A percentile compares a stretch with the other conserved stretches of the same genome.
Evolutionary conservation across 35 echinoderm and acorn worm species (phyloP).

Genomic region (Chiridota heheva): DNA sequence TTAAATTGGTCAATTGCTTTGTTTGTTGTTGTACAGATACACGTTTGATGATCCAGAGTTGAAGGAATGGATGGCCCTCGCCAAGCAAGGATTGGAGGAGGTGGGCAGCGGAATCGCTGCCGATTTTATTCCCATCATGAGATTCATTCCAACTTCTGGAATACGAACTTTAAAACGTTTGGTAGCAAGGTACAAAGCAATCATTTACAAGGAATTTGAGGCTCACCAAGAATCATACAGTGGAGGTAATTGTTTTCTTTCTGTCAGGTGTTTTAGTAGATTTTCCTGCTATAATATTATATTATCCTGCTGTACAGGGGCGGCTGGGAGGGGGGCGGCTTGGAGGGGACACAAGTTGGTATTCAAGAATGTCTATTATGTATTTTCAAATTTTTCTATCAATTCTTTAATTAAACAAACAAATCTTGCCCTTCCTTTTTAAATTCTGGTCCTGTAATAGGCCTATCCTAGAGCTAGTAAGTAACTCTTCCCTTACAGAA

Average conservation of each 20-base stretch:
- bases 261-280: not conserved
- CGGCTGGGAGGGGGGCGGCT: no score
- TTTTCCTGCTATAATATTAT: no score
- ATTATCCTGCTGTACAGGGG: no score
- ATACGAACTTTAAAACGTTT: not conserved
- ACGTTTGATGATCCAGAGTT: not conserved
- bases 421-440: no score
- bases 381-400: no score
- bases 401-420: no score
- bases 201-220: not conserved
- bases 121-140: constrained; percentile 1
- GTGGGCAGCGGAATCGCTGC: not conserved
- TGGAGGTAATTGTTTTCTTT: constrained; percentile 8
- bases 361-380: no score
- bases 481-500: no score
- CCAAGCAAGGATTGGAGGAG: not conserved
- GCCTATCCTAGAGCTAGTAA: no score
- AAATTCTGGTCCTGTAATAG: no score
- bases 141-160: not conserved
- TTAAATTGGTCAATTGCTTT: no score
- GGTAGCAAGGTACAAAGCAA: not conserved
- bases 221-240: not conserved
- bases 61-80: not conserved
- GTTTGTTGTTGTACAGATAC: not conserved
- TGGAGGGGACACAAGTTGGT: no score